phyloP scores from a whole-genome alignment of 2,888 invertebrate genomes.

The Loripinus fragilis region DNA sequence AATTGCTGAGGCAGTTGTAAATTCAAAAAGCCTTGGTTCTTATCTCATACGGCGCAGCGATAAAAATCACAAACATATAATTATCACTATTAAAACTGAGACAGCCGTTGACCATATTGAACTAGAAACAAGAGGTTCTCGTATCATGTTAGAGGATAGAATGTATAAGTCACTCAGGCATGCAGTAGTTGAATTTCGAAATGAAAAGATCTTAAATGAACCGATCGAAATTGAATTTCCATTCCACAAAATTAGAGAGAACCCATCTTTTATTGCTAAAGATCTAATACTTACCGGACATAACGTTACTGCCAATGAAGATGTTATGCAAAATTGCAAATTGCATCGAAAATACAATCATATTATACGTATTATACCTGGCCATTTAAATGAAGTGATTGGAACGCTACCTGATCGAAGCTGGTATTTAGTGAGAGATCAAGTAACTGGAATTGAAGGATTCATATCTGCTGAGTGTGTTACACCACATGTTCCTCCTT shows the following conservation, averaged over 20 bases:
- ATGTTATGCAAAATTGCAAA: neutral
- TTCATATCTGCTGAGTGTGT: neutral
- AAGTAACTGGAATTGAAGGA: neutral
- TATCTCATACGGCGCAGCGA: neutral
- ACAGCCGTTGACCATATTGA: neutral
- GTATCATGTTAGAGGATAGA: neutral
- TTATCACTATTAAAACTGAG: neutral
- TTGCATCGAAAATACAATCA: neutral
- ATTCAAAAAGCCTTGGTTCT: neutral
- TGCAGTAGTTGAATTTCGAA: neutral
- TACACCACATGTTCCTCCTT: neutral
- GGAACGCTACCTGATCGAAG: neutral
- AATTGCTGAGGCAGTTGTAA: slow-evolving; percentile 8
- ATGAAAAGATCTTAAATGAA: neutral
- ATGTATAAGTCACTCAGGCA: neutral
- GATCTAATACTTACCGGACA: neutral
- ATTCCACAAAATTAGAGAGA: neutral
- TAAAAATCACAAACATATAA: neutral
- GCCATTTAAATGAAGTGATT: neutral
- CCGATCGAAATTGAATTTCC: neutral
- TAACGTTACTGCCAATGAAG: neutral
- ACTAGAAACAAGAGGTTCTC: neutral
- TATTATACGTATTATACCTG: neutral
- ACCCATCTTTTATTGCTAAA: neutral
- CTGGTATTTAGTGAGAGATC: neutral